Conservation (phyloP, 2,797 vertebrate genomes). For the Poeciliopsis presidionis region DNA sequence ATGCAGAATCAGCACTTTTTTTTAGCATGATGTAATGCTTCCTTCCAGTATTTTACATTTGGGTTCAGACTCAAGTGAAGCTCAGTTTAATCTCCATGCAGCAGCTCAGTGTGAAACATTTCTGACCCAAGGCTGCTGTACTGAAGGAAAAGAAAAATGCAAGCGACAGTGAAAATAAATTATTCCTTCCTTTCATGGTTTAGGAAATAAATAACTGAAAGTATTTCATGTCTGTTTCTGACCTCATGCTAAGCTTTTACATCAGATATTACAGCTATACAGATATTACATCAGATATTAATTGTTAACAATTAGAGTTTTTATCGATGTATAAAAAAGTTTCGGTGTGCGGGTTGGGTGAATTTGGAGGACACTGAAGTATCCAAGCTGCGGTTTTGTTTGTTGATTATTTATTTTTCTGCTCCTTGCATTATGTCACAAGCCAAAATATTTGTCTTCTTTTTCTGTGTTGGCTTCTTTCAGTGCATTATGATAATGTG, state of each 20-base stretch:
- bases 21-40: not conserved
- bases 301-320: not conserved
- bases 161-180: not conserved
- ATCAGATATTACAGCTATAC: too few relatives aligned
- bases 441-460: slow-evolving; percentile 3
- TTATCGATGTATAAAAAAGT: too few relatives aligned
- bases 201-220: not conserved
- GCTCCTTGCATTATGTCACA: not conserved
- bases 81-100: not conserved
- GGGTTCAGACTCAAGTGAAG: not conserved
- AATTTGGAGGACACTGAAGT: not conserved
- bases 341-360: not conserved
- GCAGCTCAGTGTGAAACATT: not conserved
- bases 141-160: not conserved
- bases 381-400: not conserved
- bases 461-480: not conserved
- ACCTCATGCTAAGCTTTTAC: not conserved
- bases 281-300: too few relatives aligned
- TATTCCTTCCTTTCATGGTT: not conserved
- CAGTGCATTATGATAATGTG: slow-evolving; percentile 29
- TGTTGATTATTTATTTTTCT: not conserved
- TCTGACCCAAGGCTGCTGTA: not conserved
- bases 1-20: not conserved
- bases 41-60: not conserved
- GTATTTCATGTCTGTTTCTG: not conserved